Evolutionary conservation across 2,888 invertebrate species (phyloP).

Genomic region (Margaritifera margaritifera): DNA sequence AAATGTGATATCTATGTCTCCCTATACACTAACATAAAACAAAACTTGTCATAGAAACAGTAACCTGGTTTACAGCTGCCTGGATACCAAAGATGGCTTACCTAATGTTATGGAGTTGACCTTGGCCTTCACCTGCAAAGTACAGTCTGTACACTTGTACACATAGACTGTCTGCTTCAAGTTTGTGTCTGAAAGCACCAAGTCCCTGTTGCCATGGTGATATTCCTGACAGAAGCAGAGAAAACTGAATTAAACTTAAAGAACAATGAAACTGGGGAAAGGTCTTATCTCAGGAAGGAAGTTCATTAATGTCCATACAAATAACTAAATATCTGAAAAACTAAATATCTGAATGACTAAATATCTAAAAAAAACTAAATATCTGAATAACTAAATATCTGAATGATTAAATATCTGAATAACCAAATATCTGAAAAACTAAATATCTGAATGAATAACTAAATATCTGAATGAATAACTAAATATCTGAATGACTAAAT

Average conservation of each 20-base stretch:
- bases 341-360: too few species aligned
- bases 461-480: too few species aligned
- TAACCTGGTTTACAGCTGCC: constrained; percentile 1
- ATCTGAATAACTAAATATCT: too few species aligned
- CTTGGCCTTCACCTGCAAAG: constrained; percentile 84
- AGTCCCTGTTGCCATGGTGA: constrained; percentile 87
- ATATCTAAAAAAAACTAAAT: too few species aligned
- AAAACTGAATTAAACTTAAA: constrained; percentile 6
- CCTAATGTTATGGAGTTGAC: constrained; percentile 92
- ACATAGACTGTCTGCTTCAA: constrained; percentile 99
- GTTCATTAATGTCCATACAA: too few species aligned
- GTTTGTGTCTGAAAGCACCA: constrained; percentile 89
- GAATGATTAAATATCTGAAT: too few species aligned
- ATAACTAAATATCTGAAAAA: too few species aligned
- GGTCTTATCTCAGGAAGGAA: neutral
- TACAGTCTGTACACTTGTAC: constrained; percentile 92
- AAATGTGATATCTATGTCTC: too few species aligned
- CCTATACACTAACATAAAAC: too few species aligned
- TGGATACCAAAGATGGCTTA: constrained; percentile 40
- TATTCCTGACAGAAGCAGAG: constrained; percentile 81
- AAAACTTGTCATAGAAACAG: neutral
- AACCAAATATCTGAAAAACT: too few species aligned
- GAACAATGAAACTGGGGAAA: neutral
- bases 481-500: too few species aligned
- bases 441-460: too few species aligned